These are phyloP conservation scores for Metaphire vulgaris DNA, from an alignment of 1,140 invertebrate species.

Conservation along the genomic window DNA sequence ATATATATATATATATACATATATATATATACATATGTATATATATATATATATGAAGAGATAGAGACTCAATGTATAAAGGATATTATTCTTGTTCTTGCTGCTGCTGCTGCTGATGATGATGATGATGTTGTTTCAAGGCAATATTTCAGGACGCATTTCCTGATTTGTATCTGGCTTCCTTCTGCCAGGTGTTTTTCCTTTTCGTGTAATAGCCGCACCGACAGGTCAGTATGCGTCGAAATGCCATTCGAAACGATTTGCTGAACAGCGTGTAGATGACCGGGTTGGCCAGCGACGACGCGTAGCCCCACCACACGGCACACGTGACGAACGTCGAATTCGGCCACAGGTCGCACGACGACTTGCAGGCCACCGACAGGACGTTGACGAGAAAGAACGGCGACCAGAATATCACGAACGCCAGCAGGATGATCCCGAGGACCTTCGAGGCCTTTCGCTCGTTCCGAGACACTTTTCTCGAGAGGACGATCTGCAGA, in stretches of 20 bases:
- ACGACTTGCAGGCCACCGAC: conserved; percentile 61
- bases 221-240: conserved; percentile 70
- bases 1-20: too few species aligned
- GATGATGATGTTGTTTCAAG: too few species aligned
- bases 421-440: conserved; percentile 85
- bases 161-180: background rate
- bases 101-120: too few species aligned
- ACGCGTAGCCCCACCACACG: conserved; percentile 81
- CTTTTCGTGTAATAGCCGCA: background rate
- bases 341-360: conserved; percentile 59
- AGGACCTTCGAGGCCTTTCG: conserved; percentile 85
- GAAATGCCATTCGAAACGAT: conserved; percentile 60
- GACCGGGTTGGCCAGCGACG: conserved; percentile 80
- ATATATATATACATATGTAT: too few species aligned
- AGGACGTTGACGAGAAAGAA: conserved; percentile 84
- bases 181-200: background rate
- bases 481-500: conserved; percentile 33
- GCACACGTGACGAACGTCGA: conserved; percentile 31
- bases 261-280: conserved; percentile 87
- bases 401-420: conserved; percentile 85
- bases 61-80: too few species aligned
- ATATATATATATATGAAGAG: too few species aligned
- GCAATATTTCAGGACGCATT: background rate
- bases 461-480: conserved; percentile 56
- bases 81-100: too few species aligned